Conservation (phyloP, 2,797 vertebrate species). For the Delichon dasypus region DNA sequence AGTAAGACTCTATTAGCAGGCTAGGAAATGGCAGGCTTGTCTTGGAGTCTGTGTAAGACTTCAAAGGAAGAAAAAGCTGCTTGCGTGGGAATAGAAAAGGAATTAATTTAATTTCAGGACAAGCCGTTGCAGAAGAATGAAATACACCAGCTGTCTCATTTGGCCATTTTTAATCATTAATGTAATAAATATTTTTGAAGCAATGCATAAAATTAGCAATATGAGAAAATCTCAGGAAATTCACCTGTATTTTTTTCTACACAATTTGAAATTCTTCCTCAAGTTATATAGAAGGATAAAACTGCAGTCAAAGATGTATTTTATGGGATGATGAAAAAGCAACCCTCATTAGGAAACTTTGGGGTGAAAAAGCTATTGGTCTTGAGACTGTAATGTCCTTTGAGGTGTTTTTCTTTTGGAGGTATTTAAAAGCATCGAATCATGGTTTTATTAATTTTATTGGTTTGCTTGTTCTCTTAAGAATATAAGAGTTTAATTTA, state of each 20-base stretch:
- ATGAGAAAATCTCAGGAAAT: neutral
- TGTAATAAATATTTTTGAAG: neutral
- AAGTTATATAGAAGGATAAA: neutral
- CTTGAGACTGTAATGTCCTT: neutral
- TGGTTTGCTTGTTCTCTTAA: neutral
- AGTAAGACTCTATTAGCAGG: neutral
- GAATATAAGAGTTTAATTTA: constrained; percentile 17
- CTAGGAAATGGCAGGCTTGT: neutral
- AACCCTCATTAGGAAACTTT: neutral
- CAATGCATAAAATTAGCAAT: neutral
- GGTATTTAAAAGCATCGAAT: neutral
- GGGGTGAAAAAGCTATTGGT: neutral
- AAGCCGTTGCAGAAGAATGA: neutral
- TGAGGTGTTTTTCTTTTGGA: neutral
- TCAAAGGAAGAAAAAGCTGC: neutral
- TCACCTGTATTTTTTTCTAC: neutral
- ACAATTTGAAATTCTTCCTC: neutral
- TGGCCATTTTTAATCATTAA: neutral
- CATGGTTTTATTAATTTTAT: neutral
- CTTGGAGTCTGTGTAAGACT: neutral
- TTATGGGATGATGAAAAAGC: neutral
- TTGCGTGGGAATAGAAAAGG: neutral
- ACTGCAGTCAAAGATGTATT: neutral
- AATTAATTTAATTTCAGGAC: neutral
- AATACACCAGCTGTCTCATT: neutral